Conservation (phyloP, 2,113 vertebrate genomes). For the Rhinopomastus cyanomelas region DNA sequence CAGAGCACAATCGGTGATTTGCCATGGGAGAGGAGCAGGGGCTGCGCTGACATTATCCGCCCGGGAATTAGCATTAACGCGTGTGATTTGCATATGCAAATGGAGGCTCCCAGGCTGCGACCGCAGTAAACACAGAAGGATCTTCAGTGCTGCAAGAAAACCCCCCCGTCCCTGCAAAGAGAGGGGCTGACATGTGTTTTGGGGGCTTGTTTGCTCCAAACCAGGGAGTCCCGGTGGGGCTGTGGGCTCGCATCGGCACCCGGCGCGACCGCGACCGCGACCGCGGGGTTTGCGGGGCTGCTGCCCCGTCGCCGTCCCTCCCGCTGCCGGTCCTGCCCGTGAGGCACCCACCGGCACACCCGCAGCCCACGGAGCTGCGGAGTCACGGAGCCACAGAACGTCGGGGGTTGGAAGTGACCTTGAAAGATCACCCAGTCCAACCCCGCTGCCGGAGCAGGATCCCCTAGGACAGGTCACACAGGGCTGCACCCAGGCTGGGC, state of each 20-base stretch:
- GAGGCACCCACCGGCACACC: background rate
- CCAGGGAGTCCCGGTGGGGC: background rate
- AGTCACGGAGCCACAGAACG: no score
- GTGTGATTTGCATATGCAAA: conserved; percentile 54
- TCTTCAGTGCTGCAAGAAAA: background rate
- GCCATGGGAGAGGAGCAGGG: conserved; percentile 15
- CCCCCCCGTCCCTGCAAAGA: background rate
- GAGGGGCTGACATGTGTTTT: background rate
- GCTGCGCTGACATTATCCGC: background rate
- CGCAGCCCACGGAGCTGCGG: rapidly evolving
- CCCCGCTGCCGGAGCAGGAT: no score
- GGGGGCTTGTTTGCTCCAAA: background rate
- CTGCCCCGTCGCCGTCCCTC: background rate
- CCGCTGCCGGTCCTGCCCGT: background rate
- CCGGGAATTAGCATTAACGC: background rate
- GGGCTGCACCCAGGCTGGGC: no score
- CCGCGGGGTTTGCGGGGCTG: background rate
- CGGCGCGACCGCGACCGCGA: rapidly evolving
- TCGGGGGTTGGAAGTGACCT: no score
- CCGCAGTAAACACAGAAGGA: background rate
- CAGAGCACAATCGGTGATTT: conserved; percentile 20
- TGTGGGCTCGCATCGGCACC: background rate
- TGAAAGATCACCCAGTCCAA: no score
- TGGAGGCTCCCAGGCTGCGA: background rate
- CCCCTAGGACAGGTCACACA: no score